Base-by-base conservation (phyloP, 2,797 vertebrate genomes). In the Cynodonichthys magdalenae region DNA sequence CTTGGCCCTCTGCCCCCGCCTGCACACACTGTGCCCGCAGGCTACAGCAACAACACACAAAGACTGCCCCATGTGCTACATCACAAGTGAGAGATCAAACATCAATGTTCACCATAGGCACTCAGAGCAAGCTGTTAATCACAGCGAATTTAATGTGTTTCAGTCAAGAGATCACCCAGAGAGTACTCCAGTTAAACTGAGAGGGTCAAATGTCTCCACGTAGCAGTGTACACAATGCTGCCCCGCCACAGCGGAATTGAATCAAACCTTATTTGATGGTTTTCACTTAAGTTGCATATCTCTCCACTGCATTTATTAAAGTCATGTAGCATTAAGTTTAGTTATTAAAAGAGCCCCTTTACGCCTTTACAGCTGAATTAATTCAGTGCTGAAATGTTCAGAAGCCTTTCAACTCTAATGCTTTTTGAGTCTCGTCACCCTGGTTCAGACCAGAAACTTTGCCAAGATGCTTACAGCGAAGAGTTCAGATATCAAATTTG, bases 11-110 rank as follows among this genome's bases (percentile, higher is more conserved):
- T 86, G 84, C 80, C 85, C 77, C 75, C 45, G 53, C 69, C 71
- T 62, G 66, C 50, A 47, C 55, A 29, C 81, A 79, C 72, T 69
- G 76, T 81, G 87, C 88, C 92, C 88, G 85, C 87, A 66, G 91
- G 90, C 91, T 84, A 79, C 81, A 80, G 74, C 86, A 83, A 84
- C 86, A 80, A 82, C 88, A 87, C 83, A 89, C 81, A 91, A 83
- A 87, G 87, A 84, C 71, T 68, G 87, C 85, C 86, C 83, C 89
- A 89, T 92, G 87, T 89, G 86, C 83, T 83, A 78, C 71, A 86
- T 87, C 90, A 89, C 86, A 90, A 91, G 88, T 81, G 81, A 90
- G 84, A 92, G 84, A 91, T 94, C 91, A 92, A 91, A 92, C 89
- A 84, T 83, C 80, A 82, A 77, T 77, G 84, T 76, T 89, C 82